Base-by-base conservation (phyloP, 1,140 invertebrate species). In the Polypedilum pembai region DNA sequence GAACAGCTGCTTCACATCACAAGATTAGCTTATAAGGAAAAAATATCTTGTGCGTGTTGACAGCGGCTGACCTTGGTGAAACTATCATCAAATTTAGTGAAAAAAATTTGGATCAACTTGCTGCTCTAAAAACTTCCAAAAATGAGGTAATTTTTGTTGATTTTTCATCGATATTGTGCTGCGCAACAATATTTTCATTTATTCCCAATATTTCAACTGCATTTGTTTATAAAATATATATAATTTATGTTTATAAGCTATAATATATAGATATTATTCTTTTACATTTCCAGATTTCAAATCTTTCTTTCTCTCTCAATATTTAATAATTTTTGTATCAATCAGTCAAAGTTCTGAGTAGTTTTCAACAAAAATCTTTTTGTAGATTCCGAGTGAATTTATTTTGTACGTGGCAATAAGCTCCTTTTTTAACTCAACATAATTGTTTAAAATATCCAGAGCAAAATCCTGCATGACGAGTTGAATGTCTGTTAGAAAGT, bases 401-500 rank as follows among this genome's bases (percentile, higher is more conserved):
- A 69, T 69, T 20, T 69, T 69, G 18, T 69, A 69, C 10, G 65
- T 69, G 3, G 65, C 65, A 69, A 69, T 69, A 1, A 69, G 20
- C 10, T 69, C 65, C 65, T 69, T 69, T 20, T 69, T 69, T 8
- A 69, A 21, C 10, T 69, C 65, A 69, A 69, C 65, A 20, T 69
- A 69, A 18, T 69, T 69, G 10, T 69, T 69, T 3, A 69, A 18
- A 5, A 69, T 69, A 20, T 69, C 65, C 3, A 69, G 17, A 18
- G 65, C 65, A 69, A 69, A 69, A 18, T 69, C 65, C 7, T 69
- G 65, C 65, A 69, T 69, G 5, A 69, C 65, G 4, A 69, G 17
- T 12, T 82, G 81, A 75, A 82, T 77, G 72, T 82, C 81, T 7
- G 81, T 80, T 7, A 82, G 81, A 66, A 82, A 82, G 77, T 82